These are phyloP conservation scores for Muscina levida DNA, from an alignment of 2,888 invertebrate species.

Conservation along the genomic window DNA sequence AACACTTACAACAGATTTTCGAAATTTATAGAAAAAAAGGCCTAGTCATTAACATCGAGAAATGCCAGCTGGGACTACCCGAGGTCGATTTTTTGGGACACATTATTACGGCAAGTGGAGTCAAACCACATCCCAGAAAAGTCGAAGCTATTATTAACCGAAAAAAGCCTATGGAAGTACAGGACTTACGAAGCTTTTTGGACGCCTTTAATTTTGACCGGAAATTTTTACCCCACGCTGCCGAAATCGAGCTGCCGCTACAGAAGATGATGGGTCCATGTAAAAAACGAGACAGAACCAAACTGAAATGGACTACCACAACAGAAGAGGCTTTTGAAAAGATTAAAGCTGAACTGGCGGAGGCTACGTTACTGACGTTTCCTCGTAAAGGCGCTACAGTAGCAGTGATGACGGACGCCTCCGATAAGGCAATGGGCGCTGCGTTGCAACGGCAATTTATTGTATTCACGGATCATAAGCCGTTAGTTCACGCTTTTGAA, in stretches of 20 bases:
- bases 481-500: conserved; percentile 71
- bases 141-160: conserved; percentile 46
- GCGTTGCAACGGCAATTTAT: conserved; percentile 23
- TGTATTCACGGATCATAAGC: conserved; percentile 67
- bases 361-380: too few relatives aligned
- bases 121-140: conserved; percentile 41
- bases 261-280: conserved; percentile 12
- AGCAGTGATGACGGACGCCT: conserved; percentile 34
- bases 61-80: conserved; percentile 40
- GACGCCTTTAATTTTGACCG: conserved; percentile 56
- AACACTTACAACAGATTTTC: conserved; percentile 23
- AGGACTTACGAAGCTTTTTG: conserved; percentile 50
- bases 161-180: conserved; percentile 28
- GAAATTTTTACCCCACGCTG: conserved; percentile 46
- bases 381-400: neutral
- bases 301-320: too few relatives aligned
- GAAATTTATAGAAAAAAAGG: conserved; percentile 38
- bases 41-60: conserved; percentile 64
- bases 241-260: conserved; percentile 42
- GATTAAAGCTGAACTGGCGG: too few relatives aligned
- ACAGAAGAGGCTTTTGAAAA: too few relatives aligned
- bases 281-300: too few relatives aligned
- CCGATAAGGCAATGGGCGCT: conserved; percentile 38
- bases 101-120: conserved; percentile 39
- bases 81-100: conserved; percentile 58